Percentiles rank a stretch among this genome's conserved stretches.
Evolutionary conservation across 1,140 invertebrate genomes (phyloP).

Genomic region (Rhopalosiphum maidis): DNA sequence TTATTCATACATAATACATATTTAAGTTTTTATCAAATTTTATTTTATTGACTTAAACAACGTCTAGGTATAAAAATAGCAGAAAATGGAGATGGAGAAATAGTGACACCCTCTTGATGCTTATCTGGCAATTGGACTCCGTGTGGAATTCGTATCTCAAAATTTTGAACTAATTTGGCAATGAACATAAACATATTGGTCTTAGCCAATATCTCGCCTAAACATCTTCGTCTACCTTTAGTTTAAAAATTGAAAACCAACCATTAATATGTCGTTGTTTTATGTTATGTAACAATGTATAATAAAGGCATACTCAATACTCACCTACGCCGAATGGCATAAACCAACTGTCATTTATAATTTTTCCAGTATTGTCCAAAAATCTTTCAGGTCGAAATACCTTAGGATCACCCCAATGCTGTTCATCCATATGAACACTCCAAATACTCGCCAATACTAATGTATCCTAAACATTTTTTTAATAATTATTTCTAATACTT

Average conservation of each 20-base stretch:
- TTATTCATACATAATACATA: not conserved
- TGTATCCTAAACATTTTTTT: slow-evolving; percentile 67
- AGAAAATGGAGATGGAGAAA: slow-evolving; percentile 65
- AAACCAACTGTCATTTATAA: slow-evolving; percentile 67
- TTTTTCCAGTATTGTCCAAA: slow-evolving; percentile 69
- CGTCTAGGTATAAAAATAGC: slow-evolving; percentile 61
- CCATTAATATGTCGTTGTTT: not conserved
- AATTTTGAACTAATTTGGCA: slow-evolving; percentile 66
- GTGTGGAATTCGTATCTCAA: slow-evolving; percentile 63
- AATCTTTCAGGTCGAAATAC: slow-evolving; percentile 77
- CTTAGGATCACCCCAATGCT: slow-evolving; percentile 74
- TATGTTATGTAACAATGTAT: not conserved
- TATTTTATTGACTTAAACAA: not conserved
- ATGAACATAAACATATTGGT: slow-evolving; percentile 68
- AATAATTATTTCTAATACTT: slow-evolving; percentile 1
- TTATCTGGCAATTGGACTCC: slow-evolving; percentile 62
- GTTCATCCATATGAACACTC: slow-evolving; percentile 72
- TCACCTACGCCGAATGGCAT: slow-evolving; percentile 77
- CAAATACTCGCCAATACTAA: slow-evolving; percentile 73
- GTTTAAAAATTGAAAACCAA: not conserved
- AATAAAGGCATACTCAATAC: not conserved
- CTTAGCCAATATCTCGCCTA: slow-evolving; percentile 70
- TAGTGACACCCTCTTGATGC: slow-evolving; percentile 66
- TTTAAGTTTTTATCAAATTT: not conserved
- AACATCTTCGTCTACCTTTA: slow-evolving; percentile 65